phyloP scores from a whole-genome alignment of 1,140 invertebrate genomes.

The Saccostrea cuccullata region DNA sequence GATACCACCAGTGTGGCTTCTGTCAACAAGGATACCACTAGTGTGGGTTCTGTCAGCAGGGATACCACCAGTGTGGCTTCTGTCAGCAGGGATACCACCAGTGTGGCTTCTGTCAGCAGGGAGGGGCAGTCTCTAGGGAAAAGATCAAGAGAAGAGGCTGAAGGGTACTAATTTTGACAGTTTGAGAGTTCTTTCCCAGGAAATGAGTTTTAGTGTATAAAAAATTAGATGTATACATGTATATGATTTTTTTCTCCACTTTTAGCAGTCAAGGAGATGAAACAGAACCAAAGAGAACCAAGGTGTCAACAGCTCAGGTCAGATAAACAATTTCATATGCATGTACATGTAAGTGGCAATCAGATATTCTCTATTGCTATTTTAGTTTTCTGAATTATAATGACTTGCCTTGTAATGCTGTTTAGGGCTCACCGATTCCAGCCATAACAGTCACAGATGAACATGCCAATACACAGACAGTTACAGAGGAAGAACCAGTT shows the following conservation, averaged over 20 bases:
- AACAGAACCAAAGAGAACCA: conserved; percentile 63
- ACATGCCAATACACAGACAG: conserved; percentile 49
- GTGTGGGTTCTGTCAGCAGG: neutral
- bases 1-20: neutral
- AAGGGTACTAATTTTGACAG: neutral
- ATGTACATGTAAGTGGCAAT: neutral
- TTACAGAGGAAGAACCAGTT: conserved; percentile 30
- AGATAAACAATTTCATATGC: neutral
- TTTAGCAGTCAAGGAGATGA: conserved; percentile 61
- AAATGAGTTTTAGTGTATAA: too few relatives aligned
- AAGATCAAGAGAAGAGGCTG: conserved; percentile 24
- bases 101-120: neutral
- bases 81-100: neutral
- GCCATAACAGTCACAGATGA: conserved; percentile 72
- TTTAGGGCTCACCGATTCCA: conserved; percentile 54
- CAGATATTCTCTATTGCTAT: neutral
- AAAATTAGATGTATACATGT: neutral
- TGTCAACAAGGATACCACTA: neutral
- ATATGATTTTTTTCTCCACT: neutral
- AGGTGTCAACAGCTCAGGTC: conserved; percentile 61
- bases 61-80: neutral
- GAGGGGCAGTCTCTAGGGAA: conserved; percentile 11
- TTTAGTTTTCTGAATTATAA: neutral
- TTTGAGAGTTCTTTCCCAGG: neutral
- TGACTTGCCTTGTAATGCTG: neutral